These are phyloP conservation scores for Aldrovandia affinis DNA, from an alignment of 2,797 vertebrate genomes.

Conservation along the genomic window DNA sequence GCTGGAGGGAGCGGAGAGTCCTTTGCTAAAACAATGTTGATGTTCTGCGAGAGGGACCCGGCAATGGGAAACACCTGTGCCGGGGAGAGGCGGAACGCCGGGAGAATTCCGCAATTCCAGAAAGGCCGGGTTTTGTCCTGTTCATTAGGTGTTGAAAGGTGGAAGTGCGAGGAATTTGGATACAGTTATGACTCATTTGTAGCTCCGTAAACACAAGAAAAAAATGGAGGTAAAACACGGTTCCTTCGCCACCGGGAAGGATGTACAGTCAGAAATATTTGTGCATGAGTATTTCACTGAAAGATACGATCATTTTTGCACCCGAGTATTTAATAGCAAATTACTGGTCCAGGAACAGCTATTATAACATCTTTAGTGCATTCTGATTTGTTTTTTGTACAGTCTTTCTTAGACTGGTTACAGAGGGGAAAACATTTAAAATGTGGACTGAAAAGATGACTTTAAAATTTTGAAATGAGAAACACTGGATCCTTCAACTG, in stretches of 20 bases:
- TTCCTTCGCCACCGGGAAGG: background rate
- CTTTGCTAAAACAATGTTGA: slow-evolving; percentile 20
- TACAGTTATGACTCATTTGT: slow-evolving; percentile 24
- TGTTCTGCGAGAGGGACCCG: slow-evolving; percentile 6
- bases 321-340: slow-evolving; percentile 23
- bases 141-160: slow-evolving; percentile 16
- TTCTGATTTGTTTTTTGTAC: slow-evolving; percentile 37
- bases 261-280: background rate
- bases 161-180: slow-evolving; percentile 18
- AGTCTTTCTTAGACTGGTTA: slow-evolving; percentile 32
- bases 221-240: background rate
- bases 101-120: slow-evolving; percentile 7
- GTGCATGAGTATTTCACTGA: background rate
- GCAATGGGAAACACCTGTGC: slow-evolving; percentile 11
- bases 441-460: slow-evolving; percentile 35
- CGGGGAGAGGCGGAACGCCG: background rate
- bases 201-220: slow-evolving; percentile 11
- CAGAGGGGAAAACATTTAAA: slow-evolving; percentile 33
- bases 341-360: slow-evolving; percentile 22
- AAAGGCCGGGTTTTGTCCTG: background rate
- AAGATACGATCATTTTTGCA: slow-evolving; percentile 21
- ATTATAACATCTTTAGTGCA: slow-evolving; percentile 36
- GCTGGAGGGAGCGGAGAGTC: slow-evolving; percentile 2
- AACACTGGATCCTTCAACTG: slow-evolving; percentile 44
- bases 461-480: slow-evolving; percentile 50